Evolutionary conservation across 2,113 vertebrate species (phyloP), one percentile per base, ranked within the genome.

Genomic region (Phaethon lepturus): DNA sequence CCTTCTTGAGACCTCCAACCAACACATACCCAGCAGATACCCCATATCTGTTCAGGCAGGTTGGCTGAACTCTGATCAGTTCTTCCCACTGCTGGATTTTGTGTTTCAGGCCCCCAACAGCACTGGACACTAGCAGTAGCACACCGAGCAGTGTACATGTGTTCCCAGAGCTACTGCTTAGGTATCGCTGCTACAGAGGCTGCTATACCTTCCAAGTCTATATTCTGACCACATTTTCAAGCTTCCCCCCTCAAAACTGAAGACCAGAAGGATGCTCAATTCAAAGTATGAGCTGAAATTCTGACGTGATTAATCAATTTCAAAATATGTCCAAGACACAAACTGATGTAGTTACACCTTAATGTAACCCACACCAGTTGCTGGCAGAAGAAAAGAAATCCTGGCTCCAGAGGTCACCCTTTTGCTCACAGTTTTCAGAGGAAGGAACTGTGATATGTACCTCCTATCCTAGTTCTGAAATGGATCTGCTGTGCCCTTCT

Each of bases 71-170:
- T 80, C 59, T 0, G 0, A 2, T 7, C 13, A 26, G 31, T 79
- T 44, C 63, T 56, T 86, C 45, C 69, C 14, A 26, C 25, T 14
- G 31, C 25, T 56, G 76, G 28, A 31, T 50, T 66, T 83, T 6
- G 9, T 66, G 38, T 52, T 11, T 49, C 50, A 59, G 71, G 26
- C 17, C 45, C 75, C 40, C 47, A 26, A 56, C 4, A 67, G 59
- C 67, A 47, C 35, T 14, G 59, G 49, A 26, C 80, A 40, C 20
- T 13, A 50, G 76, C 53, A 74, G 40, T 6, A 94, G 56, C 44
- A 44, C 0, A 0, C 40, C 1, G 0, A 85, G 53, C 28, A 47
- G 25, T 2, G 15, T 13, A 52, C 69, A 35, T 60, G 52, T 0
- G 1, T 60, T 82, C 24, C 31, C 49, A 62, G 73, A 85, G 60